These are phyloP conservation scores for Phytoseiulus persimilis DNA, from an alignment of 2,888 invertebrate genomes.

Conservation along the genomic window DNA sequence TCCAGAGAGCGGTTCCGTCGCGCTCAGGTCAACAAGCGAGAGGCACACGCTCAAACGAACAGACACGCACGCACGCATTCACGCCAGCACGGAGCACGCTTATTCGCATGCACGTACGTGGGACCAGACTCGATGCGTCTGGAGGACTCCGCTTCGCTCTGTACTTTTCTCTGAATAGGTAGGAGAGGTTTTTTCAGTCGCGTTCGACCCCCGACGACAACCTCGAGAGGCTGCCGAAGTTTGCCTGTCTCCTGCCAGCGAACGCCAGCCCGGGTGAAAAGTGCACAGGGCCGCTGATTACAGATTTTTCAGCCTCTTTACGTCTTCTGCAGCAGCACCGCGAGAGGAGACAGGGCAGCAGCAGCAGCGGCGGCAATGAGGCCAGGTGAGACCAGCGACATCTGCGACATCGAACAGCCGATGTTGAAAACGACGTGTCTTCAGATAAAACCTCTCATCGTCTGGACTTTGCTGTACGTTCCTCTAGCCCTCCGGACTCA, in stretches of 20 bases:
- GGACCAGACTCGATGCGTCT: background rate
- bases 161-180: background rate
- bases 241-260: background rate
- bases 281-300: background rate
- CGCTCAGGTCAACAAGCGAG: too few species aligned
- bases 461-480: background rate
- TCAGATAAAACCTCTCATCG: background rate
- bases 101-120: background rate
- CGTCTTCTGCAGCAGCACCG: background rate
- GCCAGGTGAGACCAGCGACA: background rate
- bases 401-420: background rate
- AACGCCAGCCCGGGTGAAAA: background rate
- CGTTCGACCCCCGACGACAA: too few species aligned
- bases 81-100: too few species aligned
- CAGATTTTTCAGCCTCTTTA: background rate
- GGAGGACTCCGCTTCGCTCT: background rate
- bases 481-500: background rate
- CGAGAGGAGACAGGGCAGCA: background rate
- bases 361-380: background rate
- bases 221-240: too few species aligned
- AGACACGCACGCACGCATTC: background rate
- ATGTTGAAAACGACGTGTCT: background rate
- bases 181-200: too few species aligned
- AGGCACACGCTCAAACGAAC: background rate
- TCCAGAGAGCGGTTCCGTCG: background rate